Evolutionary conservation across 2,113 vertebrate species (phyloP).

Genomic region (Potamarius usumacintae): DNA sequence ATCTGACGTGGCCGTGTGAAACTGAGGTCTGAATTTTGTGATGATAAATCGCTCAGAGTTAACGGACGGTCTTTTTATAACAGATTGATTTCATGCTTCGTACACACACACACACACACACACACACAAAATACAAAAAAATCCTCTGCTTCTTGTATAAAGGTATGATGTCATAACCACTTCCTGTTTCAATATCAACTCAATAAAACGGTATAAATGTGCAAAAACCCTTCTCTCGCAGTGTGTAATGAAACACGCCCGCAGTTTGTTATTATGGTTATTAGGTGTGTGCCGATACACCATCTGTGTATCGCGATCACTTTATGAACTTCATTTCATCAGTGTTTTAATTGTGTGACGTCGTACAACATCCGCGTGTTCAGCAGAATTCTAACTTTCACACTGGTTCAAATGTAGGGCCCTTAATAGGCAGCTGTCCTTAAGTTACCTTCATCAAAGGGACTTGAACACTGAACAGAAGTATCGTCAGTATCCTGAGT

Average conservation of each 20-base stretch:
- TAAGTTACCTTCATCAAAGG: neutral
- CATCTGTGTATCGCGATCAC: neutral
- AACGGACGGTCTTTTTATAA: neutral
- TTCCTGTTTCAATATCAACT: constrained; percentile 3
- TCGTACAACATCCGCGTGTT: neutral
- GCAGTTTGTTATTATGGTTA: neutral
- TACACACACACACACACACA: constrained; percentile 1
- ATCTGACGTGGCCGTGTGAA: neutral
- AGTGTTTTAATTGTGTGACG: neutral
- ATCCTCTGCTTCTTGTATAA: neutral
- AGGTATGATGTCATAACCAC: neutral
- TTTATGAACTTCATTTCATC: neutral
- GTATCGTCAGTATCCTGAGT: neutral
- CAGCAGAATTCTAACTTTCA: neutral
- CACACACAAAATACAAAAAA: neutral
- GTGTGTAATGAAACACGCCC: neutral
- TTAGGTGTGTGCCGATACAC: neutral
- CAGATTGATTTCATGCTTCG: neutral
- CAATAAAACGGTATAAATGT: neutral
- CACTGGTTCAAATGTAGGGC: neutral
- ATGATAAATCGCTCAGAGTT: neutral
- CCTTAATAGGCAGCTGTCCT: neutral
- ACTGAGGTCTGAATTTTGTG: neutral
- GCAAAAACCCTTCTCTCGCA: neutral
- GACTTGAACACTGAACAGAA: neutral